Conservation (phyloP, 1,140 invertebrate genomes). For the Copidosoma floridanum region DNA sequence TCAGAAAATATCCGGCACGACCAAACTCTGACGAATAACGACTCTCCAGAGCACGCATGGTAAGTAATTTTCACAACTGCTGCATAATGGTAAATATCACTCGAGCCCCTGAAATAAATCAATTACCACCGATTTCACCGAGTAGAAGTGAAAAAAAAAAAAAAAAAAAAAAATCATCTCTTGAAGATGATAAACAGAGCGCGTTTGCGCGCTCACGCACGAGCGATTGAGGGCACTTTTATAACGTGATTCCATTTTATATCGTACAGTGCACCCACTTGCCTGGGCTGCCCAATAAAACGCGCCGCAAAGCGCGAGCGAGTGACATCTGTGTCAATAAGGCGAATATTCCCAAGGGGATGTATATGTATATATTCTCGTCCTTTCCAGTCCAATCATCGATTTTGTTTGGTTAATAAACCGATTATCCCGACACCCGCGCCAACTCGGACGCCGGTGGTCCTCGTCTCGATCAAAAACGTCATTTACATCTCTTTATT, state of each 20-base stretch:
- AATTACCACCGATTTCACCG: too few relatives aligned
- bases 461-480: slow-evolving; percentile 58
- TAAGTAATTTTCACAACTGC: too few relatives aligned
- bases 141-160: too few relatives aligned
- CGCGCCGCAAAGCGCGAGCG: slow-evolving; percentile 32
- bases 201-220: too few relatives aligned
- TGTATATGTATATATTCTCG: slow-evolving; percentile 37
- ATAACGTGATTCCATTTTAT: slow-evolving; percentile 33
- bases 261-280: slow-evolving; percentile 27
- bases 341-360: slow-evolving; percentile 42
- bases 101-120: too few relatives aligned
- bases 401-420: slow-evolving; percentile 58
- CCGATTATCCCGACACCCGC: slow-evolving; percentile 48
- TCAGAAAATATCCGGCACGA: too few relatives aligned
- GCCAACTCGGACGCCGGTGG: slow-evolving; percentile 21
- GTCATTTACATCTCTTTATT: slow-evolving; percentile 59
- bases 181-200: too few relatives aligned
- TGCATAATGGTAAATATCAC: too few relatives aligned
- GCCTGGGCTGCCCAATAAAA: slow-evolving; percentile 30
- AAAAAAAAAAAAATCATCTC: too few relatives aligned
- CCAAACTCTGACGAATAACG: too few relatives aligned
- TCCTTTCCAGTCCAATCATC: slow-evolving; percentile 48
- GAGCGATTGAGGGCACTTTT: neutral
- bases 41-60: too few relatives aligned
- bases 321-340: slow-evolving; percentile 56